These are phyloP conservation scores for Ectemnius lituratus DNA, from an alignment of 2,888 invertebrate species.

Conservation along the genomic window DNA sequence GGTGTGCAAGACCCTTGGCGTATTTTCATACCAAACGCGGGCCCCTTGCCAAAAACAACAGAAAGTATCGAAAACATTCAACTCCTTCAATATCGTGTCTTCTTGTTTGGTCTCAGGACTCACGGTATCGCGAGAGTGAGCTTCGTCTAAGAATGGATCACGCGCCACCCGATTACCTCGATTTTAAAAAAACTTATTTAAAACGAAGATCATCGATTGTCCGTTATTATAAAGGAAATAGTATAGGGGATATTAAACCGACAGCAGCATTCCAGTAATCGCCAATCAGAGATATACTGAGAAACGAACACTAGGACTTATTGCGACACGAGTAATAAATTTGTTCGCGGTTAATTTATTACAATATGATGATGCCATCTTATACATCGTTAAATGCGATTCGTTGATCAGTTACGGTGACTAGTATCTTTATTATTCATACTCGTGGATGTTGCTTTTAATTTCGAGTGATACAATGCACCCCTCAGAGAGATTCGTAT, in stretches of 20 bases:
- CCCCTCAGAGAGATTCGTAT: neutral
- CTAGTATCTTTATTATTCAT: neutral
- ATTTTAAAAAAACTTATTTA: conserved; percentile 49
- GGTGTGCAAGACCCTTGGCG: neutral
- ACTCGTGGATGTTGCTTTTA: neutral
- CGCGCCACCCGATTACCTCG: conserved; percentile 63
- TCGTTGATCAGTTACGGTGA: conserved; percentile 6
- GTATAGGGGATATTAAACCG: conserved; percentile 25
- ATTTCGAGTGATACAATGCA: neutral
- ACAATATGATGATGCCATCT: conserved; percentile 48
- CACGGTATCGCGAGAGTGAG: conserved; percentile 40
- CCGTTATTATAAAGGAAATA: conserved; percentile 6
- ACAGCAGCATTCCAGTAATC: conserved; percentile 57
- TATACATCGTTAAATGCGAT: conserved; percentile 34
- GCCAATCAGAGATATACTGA: conserved; percentile 14
- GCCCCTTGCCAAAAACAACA: no score
- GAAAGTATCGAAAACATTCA: no score
- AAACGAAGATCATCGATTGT: conserved; percentile 22
- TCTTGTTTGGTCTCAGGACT: conserved; percentile 30
- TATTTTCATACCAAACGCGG: no score
- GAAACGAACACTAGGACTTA: conserved; percentile 16
- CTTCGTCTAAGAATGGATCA: conserved; percentile 35
- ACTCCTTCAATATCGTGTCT: conserved; percentile 10
- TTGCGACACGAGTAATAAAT: conserved; percentile 36
- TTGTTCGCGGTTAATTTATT: conserved; percentile 45